Percentiles rank a stretch among this genome's conserved stretches.
Conservation (phyloP, 2,888 invertebrate species). For the Lapara coniferarum region DNA sequence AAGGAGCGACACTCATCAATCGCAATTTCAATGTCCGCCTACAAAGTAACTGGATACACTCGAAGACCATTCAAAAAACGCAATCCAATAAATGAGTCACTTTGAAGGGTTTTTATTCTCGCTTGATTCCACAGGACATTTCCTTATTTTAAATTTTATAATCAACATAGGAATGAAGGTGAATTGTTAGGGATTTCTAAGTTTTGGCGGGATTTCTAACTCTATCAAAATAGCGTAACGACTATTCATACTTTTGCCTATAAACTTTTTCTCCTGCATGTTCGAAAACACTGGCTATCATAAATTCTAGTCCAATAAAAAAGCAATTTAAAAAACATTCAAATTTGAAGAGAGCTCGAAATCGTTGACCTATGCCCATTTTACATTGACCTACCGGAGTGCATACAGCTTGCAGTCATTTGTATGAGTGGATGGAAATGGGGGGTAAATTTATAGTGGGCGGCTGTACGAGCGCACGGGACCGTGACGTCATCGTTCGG, state of each 20-base stretch:
- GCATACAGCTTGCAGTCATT: conserved; percentile 41
- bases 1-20: conserved; percentile 8
- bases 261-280: conserved; percentile 23
- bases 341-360: conserved; percentile 53
- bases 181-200: no score
- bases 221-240: neutral
- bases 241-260: conserved; percentile 20
- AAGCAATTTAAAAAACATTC: conserved; percentile 61
- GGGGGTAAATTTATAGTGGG: conserved; percentile 46
- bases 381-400: conserved; percentile 41
- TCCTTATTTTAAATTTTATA: no score
- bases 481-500: conserved; percentile 78
- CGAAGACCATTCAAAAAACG: neutral
- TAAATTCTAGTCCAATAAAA: conserved; percentile 81
- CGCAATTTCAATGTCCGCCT: conserved; percentile 4
- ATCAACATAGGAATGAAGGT: no score
- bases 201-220: neutral
- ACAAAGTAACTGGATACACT: neutral
- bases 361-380: conserved; percentile 48
- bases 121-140: no score
- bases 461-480: conserved; percentile 55
- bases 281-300: conserved; percentile 65
- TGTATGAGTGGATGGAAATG: conserved; percentile 42
- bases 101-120: neutral
- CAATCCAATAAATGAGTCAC: neutral